These are phyloP conservation scores for Notodonta ziczac DNA, from an alignment of 2,888 invertebrate species.

Conservation along the genomic window DNA sequence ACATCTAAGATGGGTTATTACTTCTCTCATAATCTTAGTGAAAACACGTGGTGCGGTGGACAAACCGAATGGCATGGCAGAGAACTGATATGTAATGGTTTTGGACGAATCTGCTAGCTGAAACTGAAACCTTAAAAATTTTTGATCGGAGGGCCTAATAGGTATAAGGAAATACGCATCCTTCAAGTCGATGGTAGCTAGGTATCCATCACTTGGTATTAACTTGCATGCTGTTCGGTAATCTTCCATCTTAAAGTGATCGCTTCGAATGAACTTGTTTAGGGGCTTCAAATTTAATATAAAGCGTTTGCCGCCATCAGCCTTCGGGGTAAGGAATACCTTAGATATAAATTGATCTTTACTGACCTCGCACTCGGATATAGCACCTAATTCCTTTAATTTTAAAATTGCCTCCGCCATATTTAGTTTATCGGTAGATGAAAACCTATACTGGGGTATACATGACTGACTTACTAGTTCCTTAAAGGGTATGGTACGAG, in stretches of 20 bases:
- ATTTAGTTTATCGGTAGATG: no score
- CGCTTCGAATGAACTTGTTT: conserved; percentile 28
- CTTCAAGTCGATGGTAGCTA: conserved; percentile 32
- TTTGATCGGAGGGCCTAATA: conserved; percentile 13
- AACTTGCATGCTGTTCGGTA: conserved; percentile 26
- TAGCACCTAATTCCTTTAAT: conserved; percentile 30
- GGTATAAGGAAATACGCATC: no score
- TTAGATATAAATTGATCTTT: conserved; percentile 24
- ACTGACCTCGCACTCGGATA: conserved; percentile 14
- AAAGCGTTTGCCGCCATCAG: conserved; percentile 26
- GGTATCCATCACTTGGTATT: conserved; percentile 15
- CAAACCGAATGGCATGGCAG: conserved; percentile 8
- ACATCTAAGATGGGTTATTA: conserved; percentile 1
- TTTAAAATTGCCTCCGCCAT: no score
- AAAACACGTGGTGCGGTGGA: conserved; percentile 5
- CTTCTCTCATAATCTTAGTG: conserved; percentile 11
- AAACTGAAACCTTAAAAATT: conserved; percentile 31
- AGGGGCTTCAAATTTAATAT: conserved; percentile 30
- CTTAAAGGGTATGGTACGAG: no score
- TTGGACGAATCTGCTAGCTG: no score
- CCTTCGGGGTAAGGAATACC: conserved; percentile 27
- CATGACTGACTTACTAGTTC: no score
- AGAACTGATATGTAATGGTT: conserved; percentile 4
- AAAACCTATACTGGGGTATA: no score
- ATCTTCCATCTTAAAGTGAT: conserved; percentile 39